Percentiles rank a stretch among this genome's conserved stretches.
phyloP scores from a whole-genome alignment of 2,888 invertebrate species.

The Nemotelus pantherinus region DNA sequence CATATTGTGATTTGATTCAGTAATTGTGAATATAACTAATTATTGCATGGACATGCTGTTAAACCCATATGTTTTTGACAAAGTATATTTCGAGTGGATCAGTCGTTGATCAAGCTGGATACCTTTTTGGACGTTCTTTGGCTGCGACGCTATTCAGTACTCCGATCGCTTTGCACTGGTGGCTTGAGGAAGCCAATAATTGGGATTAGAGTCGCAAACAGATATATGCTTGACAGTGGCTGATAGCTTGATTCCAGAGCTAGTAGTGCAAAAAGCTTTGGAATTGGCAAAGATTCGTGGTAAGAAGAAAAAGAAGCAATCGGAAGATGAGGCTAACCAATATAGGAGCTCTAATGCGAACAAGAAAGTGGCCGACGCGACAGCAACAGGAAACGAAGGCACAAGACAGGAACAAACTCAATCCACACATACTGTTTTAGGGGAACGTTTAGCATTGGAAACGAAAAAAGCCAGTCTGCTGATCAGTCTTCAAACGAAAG shows the following conservation, averaged over 20 bases:
- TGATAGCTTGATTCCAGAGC: constrained; percentile 68
- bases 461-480: constrained; percentile 35
- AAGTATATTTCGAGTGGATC: no score
- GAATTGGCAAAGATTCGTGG: constrained; percentile 72
- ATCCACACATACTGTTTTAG: constrained; percentile 17
- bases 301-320: constrained; percentile 67
- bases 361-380: constrained; percentile 2
- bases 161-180: constrained; percentile 78
- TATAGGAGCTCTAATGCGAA: constrained; percentile 42
- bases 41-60: no score
- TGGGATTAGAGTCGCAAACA: constrained; percentile 82
- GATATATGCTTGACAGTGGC: constrained; percentile 75
- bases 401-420: not conserved
- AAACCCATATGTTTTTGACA: no score
- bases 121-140: constrained; percentile 70
- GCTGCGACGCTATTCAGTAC: constrained; percentile 68
- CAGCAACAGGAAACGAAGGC: constrained; percentile 19
- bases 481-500: constrained; percentile 34
- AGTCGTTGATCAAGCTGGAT: constrained; percentile 73
- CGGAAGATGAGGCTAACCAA: constrained; percentile 56
- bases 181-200: constrained; percentile 83
- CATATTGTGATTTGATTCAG: no score
- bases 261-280: constrained; percentile 72
- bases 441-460: constrained; percentile 41
- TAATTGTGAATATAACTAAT: no score